Conservation (phyloP, 2,113 vertebrate genomes). For the Xerus inauris region DNA sequence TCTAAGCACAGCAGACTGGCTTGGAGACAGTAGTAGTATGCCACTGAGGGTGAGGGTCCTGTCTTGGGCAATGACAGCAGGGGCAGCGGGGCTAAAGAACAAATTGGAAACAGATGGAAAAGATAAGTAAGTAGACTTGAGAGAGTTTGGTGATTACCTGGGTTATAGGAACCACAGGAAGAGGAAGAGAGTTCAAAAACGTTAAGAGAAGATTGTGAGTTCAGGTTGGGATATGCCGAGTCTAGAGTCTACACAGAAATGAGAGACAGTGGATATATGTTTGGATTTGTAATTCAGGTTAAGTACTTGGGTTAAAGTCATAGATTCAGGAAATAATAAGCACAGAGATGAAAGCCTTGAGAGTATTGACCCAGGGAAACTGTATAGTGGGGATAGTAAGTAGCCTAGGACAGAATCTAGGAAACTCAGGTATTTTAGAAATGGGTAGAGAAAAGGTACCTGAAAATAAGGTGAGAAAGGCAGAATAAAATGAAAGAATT, state of each 20-base stretch:
- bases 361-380: background rate
- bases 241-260: background rate
- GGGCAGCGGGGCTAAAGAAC: background rate
- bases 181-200: background rate
- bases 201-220: background rate
- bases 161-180: background rate
- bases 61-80: background rate
- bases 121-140: background rate
- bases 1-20: background rate
- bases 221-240: background rate
- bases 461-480: background rate
- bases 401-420: background rate
- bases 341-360: background rate
- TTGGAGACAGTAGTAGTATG: background rate
- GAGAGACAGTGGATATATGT: background rate
- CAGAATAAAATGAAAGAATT: background rate
- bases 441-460: background rate
- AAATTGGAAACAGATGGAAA: background rate
- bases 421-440: constrained; percentile 9
- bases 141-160: background rate
- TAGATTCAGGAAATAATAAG: background rate
- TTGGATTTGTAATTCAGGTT: constrained; percentile 25
- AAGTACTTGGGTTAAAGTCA: background rate
- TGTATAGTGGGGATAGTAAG: background rate
- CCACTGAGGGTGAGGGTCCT: background rate